Conservation (phyloP, 2,888 invertebrate genomes). For the Candidula unifasciata region DNA sequence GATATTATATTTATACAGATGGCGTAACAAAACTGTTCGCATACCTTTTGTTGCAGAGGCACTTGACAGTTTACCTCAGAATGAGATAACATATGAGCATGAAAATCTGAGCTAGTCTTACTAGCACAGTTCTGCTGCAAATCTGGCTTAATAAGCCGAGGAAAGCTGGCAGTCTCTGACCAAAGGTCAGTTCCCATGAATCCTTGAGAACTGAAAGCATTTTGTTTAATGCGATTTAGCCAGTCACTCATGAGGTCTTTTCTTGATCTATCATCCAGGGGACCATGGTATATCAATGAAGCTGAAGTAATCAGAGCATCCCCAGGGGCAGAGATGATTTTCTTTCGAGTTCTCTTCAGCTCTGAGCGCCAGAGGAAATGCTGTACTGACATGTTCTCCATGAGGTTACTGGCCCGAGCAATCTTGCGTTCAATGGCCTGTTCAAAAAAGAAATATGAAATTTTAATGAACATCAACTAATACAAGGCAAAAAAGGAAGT, state of each 20-base stretch:
- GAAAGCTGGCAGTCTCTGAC: conserved; percentile 51
- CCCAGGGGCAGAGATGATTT: conserved; percentile 71
- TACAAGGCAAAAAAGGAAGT: neutral
- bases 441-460: neutral
- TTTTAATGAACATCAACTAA: neutral
- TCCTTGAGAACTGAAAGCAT: conserved; percentile 57
- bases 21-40: neutral
- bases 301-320: conserved; percentile 76
- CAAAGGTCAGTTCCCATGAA: conserved; percentile 52
- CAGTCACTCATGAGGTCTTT: conserved; percentile 73
- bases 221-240: conserved; percentile 70
- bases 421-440: conserved; percentile 74
- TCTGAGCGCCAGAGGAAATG: conserved; percentile 74
- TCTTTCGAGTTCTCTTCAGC: conserved; percentile 67
- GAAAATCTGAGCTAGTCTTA: conserved; percentile 34
- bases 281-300: conserved; percentile 75
- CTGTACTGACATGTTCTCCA: conserved; percentile 76
- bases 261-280: conserved; percentile 71
- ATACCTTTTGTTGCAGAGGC: conserved; percentile 50
- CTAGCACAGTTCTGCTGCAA: conserved; percentile 7
- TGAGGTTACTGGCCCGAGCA: conserved; percentile 70
- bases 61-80: conserved; percentile 50
- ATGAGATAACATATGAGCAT: conserved; percentile 31
- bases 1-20: no score
- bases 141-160: conserved; percentile 49